Base-by-base conservation (phyloP, 2,888 invertebrate genomes). In the Stenchaetothrips biformis region DNA sequence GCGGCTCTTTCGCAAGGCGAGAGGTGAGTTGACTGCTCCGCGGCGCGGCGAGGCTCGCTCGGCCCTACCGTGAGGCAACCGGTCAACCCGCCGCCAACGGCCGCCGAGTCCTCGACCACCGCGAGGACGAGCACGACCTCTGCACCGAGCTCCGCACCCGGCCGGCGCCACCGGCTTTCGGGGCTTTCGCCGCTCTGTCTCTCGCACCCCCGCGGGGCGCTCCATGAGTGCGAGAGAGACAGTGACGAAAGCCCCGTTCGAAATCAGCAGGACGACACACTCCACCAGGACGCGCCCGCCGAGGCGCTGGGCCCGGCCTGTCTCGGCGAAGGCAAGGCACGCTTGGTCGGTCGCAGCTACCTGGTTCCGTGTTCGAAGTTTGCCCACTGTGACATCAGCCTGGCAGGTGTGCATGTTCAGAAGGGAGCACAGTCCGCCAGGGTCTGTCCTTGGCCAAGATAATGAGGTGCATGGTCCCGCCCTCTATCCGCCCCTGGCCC, bases 1-100 rank as follows among this genome's bases (percentile, higher is more conserved):
- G 67, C 67, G 67, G 67, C 67, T 67, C 21, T 67, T 67, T 67
- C 67, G 67, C 67, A 67, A 67, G 67, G 21, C 67, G 67, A 67
- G 67, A 67, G 67, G 67, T 67, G 67, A 67, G 67, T 67, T 67
- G 67, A 67, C 67, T 67, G 67, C 67, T n/a, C 67, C 0, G 67
- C 67, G 21, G 37, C 53, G 53, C 53, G 13, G 53, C 53, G 53
- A 18, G 67, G 67, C 67, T 21, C 67, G 67, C 67, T 9, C 67
- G 67, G 67, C 21, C 67, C 67, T 67, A 67, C 67, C 67, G 67
- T 67, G 67, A n/a, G 53, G 53, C 53, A 53, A 53, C 53, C 21
- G 67, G 67, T 67, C 67, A 67, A 67, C 67, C 53, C 53, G 53
- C 53, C 37, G 37, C 37, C 37, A 37, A 37, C 37, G 37, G 37